phyloP scores from a whole-genome alignment of 2,113 vertebrate species.

The Brachyhypopomus gauderio region DNA sequence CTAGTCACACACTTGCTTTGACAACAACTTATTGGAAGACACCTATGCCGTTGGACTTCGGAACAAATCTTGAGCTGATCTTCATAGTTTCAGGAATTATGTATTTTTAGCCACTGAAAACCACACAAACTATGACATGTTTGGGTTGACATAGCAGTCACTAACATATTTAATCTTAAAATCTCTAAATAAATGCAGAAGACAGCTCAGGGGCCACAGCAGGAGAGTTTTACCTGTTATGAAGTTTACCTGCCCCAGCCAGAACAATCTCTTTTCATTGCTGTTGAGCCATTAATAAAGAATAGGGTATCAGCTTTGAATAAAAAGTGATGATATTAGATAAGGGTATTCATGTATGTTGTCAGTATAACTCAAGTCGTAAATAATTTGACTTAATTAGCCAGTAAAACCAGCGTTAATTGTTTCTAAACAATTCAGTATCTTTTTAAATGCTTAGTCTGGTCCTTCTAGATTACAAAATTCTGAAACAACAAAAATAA shows the following conservation, averaged over 20 bases:
- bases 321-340: not conserved
- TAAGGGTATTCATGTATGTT: too few relatives aligned
- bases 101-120: not conserved
- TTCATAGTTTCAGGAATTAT: too few relatives aligned
- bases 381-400: too few relatives aligned
- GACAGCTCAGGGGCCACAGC: not conserved
- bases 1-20: not conserved
- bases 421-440: too few relatives aligned
- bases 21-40: not conserved
- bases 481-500: slow-evolving; percentile 18
- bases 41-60: not conserved
- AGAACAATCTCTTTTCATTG: not conserved
- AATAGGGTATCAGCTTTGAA: not conserved
- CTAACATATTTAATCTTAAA: not conserved
- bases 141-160: not conserved
- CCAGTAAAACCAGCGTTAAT: too few relatives aligned
- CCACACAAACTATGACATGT: not conserved
- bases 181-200: not conserved
- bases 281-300: not conserved
- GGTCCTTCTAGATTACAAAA: slow-evolving; percentile 33
- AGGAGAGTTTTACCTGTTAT: not conserved
- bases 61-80: not conserved
- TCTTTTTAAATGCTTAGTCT: slow-evolving; percentile 4
- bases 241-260: not conserved
- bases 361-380: too few relatives aligned